Evolutionary conservation across 2,797 vertebrate species (phyloP).

Genomic region (Manis javanica): DNA sequence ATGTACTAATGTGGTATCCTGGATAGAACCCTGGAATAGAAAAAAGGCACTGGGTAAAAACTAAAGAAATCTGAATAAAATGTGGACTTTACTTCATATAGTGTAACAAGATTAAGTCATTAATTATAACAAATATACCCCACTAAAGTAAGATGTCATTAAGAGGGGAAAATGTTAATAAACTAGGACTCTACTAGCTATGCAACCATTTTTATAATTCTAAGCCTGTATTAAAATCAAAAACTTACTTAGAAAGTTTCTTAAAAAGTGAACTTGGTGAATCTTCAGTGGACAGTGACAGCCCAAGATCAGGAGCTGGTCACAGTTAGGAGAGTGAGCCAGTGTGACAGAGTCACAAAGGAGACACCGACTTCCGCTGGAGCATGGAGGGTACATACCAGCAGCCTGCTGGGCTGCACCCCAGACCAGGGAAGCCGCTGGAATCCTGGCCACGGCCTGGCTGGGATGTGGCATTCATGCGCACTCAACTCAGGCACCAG

Average conservation of each 20-base stretch:
- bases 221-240: not conserved
- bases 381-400: rapidly evolving
- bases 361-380: not conserved
- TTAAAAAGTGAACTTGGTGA: slow-evolving; percentile 60
- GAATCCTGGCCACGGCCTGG: rapidly evolving
- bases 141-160: not conserved
- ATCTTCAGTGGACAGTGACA: not conserved
- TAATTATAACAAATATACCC: not conserved
- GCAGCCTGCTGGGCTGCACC: rapidly evolving
- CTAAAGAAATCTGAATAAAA: not conserved
- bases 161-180: rapidly evolving
- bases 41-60: not conserved
- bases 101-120: not conserved
- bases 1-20: not conserved
- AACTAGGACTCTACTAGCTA: not conserved
- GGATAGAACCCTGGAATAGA: not conserved
- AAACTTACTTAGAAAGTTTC: not conserved
- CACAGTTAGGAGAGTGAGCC: slow-evolving; percentile 4
- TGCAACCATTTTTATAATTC: rapidly evolving
- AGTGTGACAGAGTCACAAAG: not conserved
- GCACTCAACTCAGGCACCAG: too few relatives aligned
- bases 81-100: not conserved
- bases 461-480: rapidly evolving
- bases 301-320: not conserved
- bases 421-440: not conserved